These are phyloP conservation scores for Amphilophus citrinellus DNA, from an alignment of 2,113 vertebrate species.

Conservation along the genomic window DNA sequence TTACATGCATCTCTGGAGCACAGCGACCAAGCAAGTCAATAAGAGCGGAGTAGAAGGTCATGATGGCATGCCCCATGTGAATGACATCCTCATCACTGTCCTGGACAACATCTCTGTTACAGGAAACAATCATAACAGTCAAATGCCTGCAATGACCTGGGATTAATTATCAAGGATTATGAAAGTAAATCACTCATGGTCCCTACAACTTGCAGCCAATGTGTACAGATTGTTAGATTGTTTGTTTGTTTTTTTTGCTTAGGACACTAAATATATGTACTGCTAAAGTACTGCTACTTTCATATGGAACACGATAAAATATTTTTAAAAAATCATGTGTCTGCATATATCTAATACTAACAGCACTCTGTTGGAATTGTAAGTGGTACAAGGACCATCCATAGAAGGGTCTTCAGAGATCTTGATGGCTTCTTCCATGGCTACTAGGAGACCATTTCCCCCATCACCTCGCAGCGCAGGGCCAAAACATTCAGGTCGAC, in stretches of 20 bases:
- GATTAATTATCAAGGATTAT: not conserved
- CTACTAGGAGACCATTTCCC: constrained; percentile 90
- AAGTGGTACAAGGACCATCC: constrained; percentile 84
- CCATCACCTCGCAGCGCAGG: constrained; percentile 92
- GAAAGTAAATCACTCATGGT: not conserved
- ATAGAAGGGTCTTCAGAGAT: constrained; percentile 90
- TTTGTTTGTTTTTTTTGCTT: not conserved
- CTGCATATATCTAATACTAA: constrained; percentile 73
- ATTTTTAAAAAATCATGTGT: not conserved
- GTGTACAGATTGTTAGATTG: not conserved
- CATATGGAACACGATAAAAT: not conserved
- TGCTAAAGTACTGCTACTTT: too few species aligned
- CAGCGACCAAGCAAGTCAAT: constrained; percentile 95
- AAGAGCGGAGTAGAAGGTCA: constrained; percentile 96
- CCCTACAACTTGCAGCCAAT: not conserved
- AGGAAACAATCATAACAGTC: constrained; percentile 10
- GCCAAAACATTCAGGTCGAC: constrained; percentile 94
- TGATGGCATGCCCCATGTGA: constrained; percentile 96
- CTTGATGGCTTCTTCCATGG: constrained; percentile 92
- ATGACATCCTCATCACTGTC: constrained; percentile 89
- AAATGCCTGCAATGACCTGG: not conserved
- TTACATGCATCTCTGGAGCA: constrained; percentile 97
- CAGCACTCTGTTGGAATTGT: constrained; percentile 85
- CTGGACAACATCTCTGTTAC: constrained; percentile 82
- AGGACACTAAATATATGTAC: not conserved